Percentiles rank a stretch among this genome's conserved stretches.
phyloP scores from a whole-genome alignment of 2,888 invertebrate species.

The Syrista parreyssii region DNA sequence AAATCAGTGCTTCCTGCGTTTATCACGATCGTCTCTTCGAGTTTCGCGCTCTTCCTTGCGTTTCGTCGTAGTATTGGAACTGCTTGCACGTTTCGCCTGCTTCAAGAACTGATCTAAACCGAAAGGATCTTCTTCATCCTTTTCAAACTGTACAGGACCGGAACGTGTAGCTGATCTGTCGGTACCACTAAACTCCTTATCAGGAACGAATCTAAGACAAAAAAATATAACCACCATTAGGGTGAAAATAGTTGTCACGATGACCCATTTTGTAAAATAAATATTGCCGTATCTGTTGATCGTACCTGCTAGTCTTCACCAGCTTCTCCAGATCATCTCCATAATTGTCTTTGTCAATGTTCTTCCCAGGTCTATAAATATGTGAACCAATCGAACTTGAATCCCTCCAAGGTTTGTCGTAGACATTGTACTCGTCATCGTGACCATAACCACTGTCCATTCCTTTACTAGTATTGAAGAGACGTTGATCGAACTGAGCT shows the following conservation, averaged over 20 bases:
- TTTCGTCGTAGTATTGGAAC: slow-evolving; percentile 68
- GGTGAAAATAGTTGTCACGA: slow-evolving; percentile 5
- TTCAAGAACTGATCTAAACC: slow-evolving; percentile 98
- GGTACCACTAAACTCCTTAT: slow-evolving; percentile 96
- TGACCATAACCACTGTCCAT: slow-evolving; percentile 97
- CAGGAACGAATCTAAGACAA: slow-evolving; percentile 88
- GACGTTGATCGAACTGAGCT: slow-evolving; percentile 91
- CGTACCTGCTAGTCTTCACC: slow-evolving; percentile 84
- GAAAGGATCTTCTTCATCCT: slow-evolving; percentile 91
- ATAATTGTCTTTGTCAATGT: slow-evolving; percentile 90
- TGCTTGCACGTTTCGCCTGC: slow-evolving; percentile 90
- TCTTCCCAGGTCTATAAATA: slow-evolving; percentile 89
- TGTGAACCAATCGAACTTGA: slow-evolving; percentile 86
- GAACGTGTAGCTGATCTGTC: slow-evolving; percentile 79
- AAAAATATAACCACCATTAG: slow-evolving; percentile 18
- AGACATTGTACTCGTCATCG: slow-evolving; percentile 97
- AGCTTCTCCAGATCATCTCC: slow-evolving; percentile 91
- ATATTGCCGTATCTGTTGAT: neutral
- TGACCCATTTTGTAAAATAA: slow-evolving; percentile 7
- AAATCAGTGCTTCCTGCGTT: slow-evolving; percentile 55
- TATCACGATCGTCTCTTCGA: slow-evolving; percentile 58
- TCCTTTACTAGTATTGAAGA: slow-evolving; percentile 93
- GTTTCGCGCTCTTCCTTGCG: slow-evolving; percentile 70
- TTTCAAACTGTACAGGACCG: slow-evolving; percentile 97
- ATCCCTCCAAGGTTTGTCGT: slow-evolving; percentile 98